Conservation (phyloP, 2,888 invertebrate genomes). For the Callinectes sapidus region DNA sequence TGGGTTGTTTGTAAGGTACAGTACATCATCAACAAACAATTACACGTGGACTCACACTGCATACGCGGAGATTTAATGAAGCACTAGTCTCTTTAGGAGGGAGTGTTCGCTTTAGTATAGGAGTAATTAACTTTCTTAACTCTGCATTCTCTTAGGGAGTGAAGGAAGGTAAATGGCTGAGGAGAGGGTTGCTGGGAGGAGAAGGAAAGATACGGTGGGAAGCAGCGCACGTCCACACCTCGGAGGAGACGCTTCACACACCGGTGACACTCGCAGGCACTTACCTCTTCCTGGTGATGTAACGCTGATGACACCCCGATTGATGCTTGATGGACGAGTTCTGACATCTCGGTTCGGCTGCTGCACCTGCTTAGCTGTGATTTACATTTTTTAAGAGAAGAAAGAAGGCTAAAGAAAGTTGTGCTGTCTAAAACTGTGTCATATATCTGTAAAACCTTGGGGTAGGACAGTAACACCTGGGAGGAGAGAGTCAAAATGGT, state of each 20-base stretch:
- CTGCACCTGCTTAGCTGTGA: background rate
- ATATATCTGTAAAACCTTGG: background rate
- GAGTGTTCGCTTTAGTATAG: background rate
- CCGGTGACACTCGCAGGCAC: background rate
- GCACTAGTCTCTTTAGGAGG: too few relatives aligned
- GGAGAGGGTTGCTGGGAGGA: background rate
- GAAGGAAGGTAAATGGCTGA: background rate
- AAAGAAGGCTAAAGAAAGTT: background rate
- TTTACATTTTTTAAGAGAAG: background rate
- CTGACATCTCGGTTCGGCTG: background rate
- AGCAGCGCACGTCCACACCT: background rate
- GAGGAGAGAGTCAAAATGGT: too few relatives aligned
- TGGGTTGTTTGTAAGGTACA: background rate
- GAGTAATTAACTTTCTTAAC: background rate
- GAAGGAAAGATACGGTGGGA: background rate
- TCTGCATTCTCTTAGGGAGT: background rate
- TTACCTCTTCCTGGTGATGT: slow-evolving; percentile 1
- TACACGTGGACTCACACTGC: too few relatives aligned
- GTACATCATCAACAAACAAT: background rate
- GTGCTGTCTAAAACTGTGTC: background rate
- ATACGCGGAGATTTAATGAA: too few relatives aligned
- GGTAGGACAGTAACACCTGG: background rate
- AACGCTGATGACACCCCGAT: background rate
- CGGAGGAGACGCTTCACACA: background rate
- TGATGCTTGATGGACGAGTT: background rate